Percentiles rank a stretch among this genome's conserved stretches.
Conservation (phyloP, 64 coral and sea anemone species). For the Montipora foliosa region DNA sequence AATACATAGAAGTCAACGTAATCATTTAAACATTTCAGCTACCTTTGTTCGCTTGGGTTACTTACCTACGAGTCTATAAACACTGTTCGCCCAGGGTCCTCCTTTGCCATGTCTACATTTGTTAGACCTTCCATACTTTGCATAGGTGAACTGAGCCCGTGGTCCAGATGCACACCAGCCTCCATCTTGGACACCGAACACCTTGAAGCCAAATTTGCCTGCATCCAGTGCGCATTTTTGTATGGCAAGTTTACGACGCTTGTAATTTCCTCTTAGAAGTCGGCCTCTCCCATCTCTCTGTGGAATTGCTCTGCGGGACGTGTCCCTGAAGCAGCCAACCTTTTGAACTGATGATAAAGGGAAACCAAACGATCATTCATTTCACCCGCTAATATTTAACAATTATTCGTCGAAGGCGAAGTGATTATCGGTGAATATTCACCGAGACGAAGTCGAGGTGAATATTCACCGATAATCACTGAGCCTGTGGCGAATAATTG, state of each 20-base stretch:
- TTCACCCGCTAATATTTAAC: too few relatives aligned
- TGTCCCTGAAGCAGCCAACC: slow-evolving; percentile 43
- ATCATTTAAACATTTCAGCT: not conserved
- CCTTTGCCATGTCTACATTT: slow-evolving; percentile 65
- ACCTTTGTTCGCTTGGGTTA: not conserved
- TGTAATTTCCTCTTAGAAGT: slow-evolving; percentile 13
- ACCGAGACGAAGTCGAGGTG: too few relatives aligned
- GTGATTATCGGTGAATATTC: too few relatives aligned
- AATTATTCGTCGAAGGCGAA: too few relatives aligned
- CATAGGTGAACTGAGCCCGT: slow-evolving; percentile 37
- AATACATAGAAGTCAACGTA: too few relatives aligned
- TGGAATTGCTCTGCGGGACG: slow-evolving; percentile 8
- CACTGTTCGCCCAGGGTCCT: slow-evolving; percentile 65
- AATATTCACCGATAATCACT: too few relatives aligned
- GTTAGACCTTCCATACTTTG: slow-evolving; percentile 49
- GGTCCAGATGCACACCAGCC: slow-evolving; percentile 58
- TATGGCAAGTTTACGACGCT: slow-evolving; percentile 43
- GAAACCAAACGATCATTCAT: not conserved
- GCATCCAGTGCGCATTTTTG: slow-evolving; percentile 53
- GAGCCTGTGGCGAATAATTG: too few relatives aligned
- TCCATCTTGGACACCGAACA: slow-evolving; percentile 64
- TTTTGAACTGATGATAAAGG: not conserved
- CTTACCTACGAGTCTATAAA: slow-evolving; percentile 49
- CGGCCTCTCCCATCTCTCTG: slow-evolving; percentile 27
- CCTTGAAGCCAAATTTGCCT: slow-evolving; percentile 25